Evolutionary conservation across 2,888 invertebrate species (phyloP).

Genomic region (Tethea ocularis): DNA sequence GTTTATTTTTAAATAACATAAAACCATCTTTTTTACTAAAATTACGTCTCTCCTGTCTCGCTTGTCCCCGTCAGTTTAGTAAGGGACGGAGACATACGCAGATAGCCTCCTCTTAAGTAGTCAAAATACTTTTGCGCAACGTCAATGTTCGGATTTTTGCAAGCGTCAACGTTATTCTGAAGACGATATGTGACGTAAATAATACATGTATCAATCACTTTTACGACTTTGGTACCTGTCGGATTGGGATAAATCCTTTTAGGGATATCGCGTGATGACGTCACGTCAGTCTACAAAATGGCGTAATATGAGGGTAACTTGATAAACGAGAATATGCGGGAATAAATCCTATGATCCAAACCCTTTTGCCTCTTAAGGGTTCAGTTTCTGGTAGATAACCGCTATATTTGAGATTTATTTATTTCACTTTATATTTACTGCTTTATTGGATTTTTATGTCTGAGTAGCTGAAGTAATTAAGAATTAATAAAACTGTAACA

Average conservation of each 20-base stretch:
- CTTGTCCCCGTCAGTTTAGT: too few species aligned
- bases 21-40: too few species aligned
- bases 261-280: background rate
- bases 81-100: too few species aligned
- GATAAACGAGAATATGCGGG: background rate
- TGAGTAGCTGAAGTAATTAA: too few species aligned
- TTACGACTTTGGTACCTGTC: background rate
- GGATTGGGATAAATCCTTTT: constrained; percentile 1
- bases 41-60: too few species aligned
- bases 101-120: too few species aligned
- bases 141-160: too few species aligned
- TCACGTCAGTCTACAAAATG: constrained; percentile 6
- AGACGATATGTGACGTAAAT: background rate
- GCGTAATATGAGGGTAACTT: background rate
- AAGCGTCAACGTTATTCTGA: background rate
- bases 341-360: background rate
- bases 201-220: constrained; percentile 5
- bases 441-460: too few species aligned
- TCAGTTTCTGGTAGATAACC: background rate
- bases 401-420: background rate
- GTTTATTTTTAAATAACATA: too few species aligned
- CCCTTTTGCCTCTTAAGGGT: background rate
- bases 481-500: too few species aligned
- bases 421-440: too few species aligned
- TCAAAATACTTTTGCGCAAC: too few species aligned